Evolutionary conservation across 1,140 invertebrate genomes (phyloP).

Genomic region (Linepithema humile): DNA sequence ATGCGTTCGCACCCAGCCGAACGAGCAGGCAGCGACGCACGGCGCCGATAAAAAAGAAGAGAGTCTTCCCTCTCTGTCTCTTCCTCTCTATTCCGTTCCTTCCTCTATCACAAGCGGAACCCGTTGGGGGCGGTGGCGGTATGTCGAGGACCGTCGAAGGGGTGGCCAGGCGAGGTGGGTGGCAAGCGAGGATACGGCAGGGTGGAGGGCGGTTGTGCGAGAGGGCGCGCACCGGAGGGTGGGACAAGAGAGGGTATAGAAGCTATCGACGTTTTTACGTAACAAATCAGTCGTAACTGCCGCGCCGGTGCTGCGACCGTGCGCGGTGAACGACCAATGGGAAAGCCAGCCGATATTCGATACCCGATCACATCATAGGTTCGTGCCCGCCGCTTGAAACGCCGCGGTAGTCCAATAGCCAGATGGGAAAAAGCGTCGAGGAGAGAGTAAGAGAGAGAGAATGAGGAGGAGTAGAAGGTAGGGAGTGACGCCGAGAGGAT

Average conservation of each 20-base stretch:
- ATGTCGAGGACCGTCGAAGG: conserved; percentile 70
- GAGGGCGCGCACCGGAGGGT: conserved; percentile 65
- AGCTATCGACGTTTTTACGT: conserved; percentile 85
- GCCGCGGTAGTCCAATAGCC: conserved; percentile 82
- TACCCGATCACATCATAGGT: conserved; percentile 84
- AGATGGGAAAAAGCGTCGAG: conserved; percentile 82
- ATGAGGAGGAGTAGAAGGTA: conserved; percentile 65
- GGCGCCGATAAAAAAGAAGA: conserved; percentile 83
- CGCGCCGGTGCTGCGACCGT: conserved; percentile 79
- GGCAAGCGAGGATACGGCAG: conserved; percentile 50
- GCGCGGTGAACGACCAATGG: conserved; percentile 82
- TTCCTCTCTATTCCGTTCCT: conserved; percentile 70
- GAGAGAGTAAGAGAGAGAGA: conserved; percentile 59
- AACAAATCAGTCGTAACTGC: conserved; percentile 85
- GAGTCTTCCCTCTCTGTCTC: conserved; percentile 68
- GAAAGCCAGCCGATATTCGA: conserved; percentile 84
- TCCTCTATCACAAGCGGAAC: conserved; percentile 70
- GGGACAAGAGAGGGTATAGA: conserved; percentile 78
- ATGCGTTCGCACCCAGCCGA: conserved; percentile 81
- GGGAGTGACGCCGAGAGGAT: conserved; percentile 73
- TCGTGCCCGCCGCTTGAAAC: conserved; percentile 77
- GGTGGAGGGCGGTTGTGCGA: conserved; percentile 53
- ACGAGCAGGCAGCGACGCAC: conserved; percentile 80
- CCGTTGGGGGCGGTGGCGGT: conserved; percentile 75
- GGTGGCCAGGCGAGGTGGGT: conserved; percentile 69